Evolutionary conservation across 2,888 invertebrate genomes (phyloP), one percentile per base, ranked within the genome.

Genomic region (Copidosoma aretas): DNA sequence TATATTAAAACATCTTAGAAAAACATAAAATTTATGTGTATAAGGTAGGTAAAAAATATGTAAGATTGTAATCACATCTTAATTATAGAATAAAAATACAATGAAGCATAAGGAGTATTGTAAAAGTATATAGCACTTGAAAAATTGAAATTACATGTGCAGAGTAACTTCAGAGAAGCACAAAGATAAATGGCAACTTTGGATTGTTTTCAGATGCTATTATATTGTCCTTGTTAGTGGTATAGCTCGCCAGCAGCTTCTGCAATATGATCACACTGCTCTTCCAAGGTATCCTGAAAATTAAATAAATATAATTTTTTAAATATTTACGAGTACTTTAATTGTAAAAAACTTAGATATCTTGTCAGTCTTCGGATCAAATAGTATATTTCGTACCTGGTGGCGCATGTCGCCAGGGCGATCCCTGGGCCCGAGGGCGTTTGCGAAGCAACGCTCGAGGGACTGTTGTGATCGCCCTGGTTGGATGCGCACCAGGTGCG

Each of bases 181-280:
- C 43, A 46, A 46, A 46, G 12, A 46, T 14, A 15, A 8, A 46
- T 41, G 41, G 41, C 43, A 12, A 46, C 1, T 46, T 17, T 46
- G 43, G 12, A 46, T 46, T 46, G 1, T 46, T 15, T 12, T 46
- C 43, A 46, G 17, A 46, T 3, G 12, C 3, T 4, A 46, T 8
- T 8, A 32, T 32, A 32, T 46, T 17, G 4, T 15, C 14, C 17
- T 17, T 46, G 15, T 46, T 46, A 46, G 17, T 46, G 15, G 43
- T 14, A 4, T 8, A 15, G 43, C 4, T 46, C 43, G 1, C 15
- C 43, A 15, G 43, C 43, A 46, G 84, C 86, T 72, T 88, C 89
- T 41, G 88, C 86, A 76, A 94, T 87, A 79, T 91, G 90, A 79
- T 93, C 93, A 84, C 94, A 94, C 76, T 89, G 89, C 77, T 93